Evolutionary conservation across 2,888 invertebrate species (phyloP).

Genomic region (Sphaerophoria taeniata): DNA sequence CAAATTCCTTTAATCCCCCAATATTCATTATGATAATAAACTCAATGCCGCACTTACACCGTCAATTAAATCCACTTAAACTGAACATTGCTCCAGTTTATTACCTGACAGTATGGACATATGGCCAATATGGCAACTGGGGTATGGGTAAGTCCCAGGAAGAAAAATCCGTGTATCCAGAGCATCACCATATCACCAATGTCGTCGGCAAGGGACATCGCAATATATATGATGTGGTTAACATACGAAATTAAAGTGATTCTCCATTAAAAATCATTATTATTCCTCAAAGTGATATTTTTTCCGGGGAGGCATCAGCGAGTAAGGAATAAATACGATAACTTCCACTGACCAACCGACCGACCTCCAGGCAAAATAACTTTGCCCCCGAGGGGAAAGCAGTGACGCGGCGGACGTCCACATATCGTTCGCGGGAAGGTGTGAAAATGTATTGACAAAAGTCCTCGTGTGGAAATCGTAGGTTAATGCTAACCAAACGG

Average conservation of each 20-base stretch:
- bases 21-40: conserved; percentile 81
- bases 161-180: conserved; percentile 41
- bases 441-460: conserved; percentile 72
- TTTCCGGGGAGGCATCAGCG: background rate
- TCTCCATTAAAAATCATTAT: conserved; percentile 73
- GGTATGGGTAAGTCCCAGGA: background rate
- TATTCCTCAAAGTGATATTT: conserved; percentile 49
- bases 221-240: conserved; percentile 65
- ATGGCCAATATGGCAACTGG: conserved; percentile 5
- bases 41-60: conserved; percentile 75
- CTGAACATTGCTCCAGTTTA: conserved; percentile 75
- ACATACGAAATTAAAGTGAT: conserved; percentile 73
- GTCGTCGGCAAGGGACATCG: conserved; percentile 55
- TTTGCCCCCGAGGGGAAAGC: background rate
- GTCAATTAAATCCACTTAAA: conserved; percentile 82
- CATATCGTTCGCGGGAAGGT: conserved; percentile 53
- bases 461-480: conserved; percentile 70
- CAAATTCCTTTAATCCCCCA: conserved; percentile 83
- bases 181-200: conserved; percentile 6
- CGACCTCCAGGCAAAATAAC: conserved; percentile 8
- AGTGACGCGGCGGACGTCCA: no score
- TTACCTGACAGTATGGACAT: conserved; percentile 67
- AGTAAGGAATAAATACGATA: conserved; percentile 25
- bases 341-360: background rate
- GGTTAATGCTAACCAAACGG: conserved; percentile 72